These are phyloP conservation scores for Papilio helenus DNA, from an alignment of 1,140 invertebrate species.

Conservation along the genomic window DNA sequence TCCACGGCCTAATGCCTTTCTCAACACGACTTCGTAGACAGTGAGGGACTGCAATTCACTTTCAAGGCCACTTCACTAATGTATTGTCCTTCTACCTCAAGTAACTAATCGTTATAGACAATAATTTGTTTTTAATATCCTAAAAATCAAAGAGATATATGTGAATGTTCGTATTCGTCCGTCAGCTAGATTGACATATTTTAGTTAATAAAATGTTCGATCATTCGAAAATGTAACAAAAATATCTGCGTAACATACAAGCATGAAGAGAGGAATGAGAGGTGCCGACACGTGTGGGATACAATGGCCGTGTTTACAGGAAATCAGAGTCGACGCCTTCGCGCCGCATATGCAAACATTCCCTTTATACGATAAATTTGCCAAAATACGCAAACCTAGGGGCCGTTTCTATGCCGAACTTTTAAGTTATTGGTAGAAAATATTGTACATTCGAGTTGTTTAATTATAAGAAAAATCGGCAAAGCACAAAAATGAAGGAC, in stretches of 20 bases:
- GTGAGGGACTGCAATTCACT: conserved; percentile 45
- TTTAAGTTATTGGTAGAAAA: neutral
- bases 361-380: conserved; percentile 54
- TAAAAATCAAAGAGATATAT: neutral
- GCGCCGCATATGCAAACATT: conserved; percentile 52
- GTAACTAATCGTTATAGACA: conserved; percentile 1
- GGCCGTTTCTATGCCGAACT: conserved; percentile 25
- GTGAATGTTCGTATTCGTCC: neutral
- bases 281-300: conserved; percentile 59
- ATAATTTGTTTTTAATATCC: too few species aligned
- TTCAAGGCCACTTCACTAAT: conserved; percentile 47
- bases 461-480: too few species aligned
- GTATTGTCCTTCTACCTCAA: conserved; percentile 9
- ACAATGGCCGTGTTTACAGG: conserved; percentile 74
- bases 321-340: conserved; percentile 58
- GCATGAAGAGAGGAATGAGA: conserved; percentile 57
- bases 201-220: conserved; percentile 38
- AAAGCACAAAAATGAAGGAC: too few species aligned
- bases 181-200: neutral
- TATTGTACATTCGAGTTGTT: neutral
- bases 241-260: conserved; percentile 63
- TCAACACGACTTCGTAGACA: conserved; percentile 54
- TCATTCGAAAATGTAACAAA: conserved; percentile 59
- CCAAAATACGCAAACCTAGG: conserved; percentile 47
- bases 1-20: conserved; percentile 60